A percentile compares a stretch with the other conserved stretches of the same genome.
phyloP scores from a whole-genome alignment of 2,113 vertebrate genomes.

The Odontophorus gujanensis region DNA sequence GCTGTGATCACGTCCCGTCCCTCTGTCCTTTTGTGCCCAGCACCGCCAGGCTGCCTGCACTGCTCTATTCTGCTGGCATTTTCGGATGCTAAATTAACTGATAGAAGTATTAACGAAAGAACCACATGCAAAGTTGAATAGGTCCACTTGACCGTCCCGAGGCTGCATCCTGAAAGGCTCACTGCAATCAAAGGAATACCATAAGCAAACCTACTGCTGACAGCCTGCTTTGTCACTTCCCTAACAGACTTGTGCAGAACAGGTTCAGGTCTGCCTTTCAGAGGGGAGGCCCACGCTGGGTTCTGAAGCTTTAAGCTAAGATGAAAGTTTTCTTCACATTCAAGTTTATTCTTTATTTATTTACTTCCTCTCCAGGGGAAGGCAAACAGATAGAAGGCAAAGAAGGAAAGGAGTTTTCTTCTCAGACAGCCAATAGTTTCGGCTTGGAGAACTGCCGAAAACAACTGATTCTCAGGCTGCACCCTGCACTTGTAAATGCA shows the following conservation, averaged over 20 bases:
- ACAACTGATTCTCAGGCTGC: neutral
- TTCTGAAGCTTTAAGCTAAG: neutral
- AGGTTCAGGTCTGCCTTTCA: neutral
- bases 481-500: neutral
- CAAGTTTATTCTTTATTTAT: neutral
- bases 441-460: too few relatives aligned
- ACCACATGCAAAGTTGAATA: neutral
- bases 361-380: neutral
- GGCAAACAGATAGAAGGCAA: neutral
- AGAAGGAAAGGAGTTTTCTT: neutral
- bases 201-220: neutral
- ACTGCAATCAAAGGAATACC: neutral
- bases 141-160: neutral
- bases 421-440: neutral
- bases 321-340: neutral
- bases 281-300: accelerated
- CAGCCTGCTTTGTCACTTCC: neutral
- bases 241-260: neutral
- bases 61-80: neutral
- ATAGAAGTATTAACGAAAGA: neutral
- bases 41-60: neutral
- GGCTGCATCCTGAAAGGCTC: neutral
- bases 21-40: neutral
- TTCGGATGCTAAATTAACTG: neutral
- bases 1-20: neutral